phyloP scores from a whole-genome alignment of 2,888 invertebrate species.

The Cyaniris semiargus region DNA sequence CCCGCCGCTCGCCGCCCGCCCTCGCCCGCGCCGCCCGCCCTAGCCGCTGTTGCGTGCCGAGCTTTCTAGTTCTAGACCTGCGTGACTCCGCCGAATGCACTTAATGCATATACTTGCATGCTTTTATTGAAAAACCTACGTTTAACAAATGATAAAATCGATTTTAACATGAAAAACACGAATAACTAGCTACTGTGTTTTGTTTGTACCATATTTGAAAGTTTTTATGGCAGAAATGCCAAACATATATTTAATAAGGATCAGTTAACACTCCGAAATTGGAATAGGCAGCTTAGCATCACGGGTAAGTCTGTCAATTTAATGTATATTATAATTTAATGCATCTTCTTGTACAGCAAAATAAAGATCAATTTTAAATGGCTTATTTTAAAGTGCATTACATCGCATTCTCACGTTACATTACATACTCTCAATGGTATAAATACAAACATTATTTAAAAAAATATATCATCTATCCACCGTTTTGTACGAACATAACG shows the following conservation, averaged over 20 bases:
- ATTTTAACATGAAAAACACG: conserved; percentile 30
- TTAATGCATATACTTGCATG: conserved; percentile 41
- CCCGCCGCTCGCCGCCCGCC: not conserved
- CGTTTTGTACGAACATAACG: too few relatives aligned
- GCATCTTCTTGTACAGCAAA: too few relatives aligned
- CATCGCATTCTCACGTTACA: too few relatives aligned
- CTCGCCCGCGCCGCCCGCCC: not conserved
- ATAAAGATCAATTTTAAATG: too few relatives aligned
- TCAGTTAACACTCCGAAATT: not conserved
- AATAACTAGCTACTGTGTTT: conserved; percentile 30
- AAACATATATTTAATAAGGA: not conserved
- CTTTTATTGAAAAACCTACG: conserved; percentile 42
- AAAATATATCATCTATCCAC: too few relatives aligned
- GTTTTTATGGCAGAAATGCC: not conserved
- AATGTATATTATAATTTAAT: too few relatives aligned
- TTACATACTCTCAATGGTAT: too few relatives aligned
- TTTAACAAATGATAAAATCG: conserved; percentile 33
- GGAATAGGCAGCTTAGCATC: not conserved
- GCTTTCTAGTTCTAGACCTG: conserved; percentile 38
- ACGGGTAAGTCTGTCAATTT: too few relatives aligned
- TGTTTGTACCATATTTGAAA: not conserved
- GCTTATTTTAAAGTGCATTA: too few relatives aligned
- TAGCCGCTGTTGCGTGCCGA: conserved; percentile 52
- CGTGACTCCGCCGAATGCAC: conserved; percentile 50
- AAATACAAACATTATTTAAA: too few relatives aligned